A percentile compares a stretch with the other conserved stretches of the same genome.
phyloP scores from a whole-genome alignment of 2,888 invertebrate genomes.

The Tinea semifulvella region DNA sequence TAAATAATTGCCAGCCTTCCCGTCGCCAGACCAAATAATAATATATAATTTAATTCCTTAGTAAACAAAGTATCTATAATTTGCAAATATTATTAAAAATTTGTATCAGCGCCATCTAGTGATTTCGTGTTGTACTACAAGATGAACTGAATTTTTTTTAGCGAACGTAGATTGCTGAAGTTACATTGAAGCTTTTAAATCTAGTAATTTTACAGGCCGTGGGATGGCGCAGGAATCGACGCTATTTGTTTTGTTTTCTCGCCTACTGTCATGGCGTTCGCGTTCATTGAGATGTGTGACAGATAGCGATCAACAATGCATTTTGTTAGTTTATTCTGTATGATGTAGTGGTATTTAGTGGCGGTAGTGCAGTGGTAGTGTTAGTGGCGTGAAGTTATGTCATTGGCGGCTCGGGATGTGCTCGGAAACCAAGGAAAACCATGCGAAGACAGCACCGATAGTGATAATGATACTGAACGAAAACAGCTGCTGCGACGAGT shows the following conservation, averaged over 20 bases:
- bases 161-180: too few relatives aligned
- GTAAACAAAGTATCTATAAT: too few relatives aligned
- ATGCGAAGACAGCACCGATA: conserved; percentile 71
- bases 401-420: conserved; percentile 41
- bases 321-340: conserved; percentile 41
- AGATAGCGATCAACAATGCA: conserved; percentile 43
- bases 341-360: conserved; percentile 55
- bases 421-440: conserved; percentile 38
- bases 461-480: conserved; percentile 84
- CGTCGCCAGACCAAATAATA: too few relatives aligned
- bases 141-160: too few relatives aligned
- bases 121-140: too few relatives aligned
- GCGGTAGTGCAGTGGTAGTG: conserved; percentile 41
- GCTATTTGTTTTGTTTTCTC: conserved; percentile 62
- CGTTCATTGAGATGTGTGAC: conserved; percentile 51
- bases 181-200: too few relatives aligned
- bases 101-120: too few relatives aligned
- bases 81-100: too few relatives aligned
- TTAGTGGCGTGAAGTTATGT: conserved; percentile 47
- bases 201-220: too few relatives aligned
- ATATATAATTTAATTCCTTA: too few relatives aligned
- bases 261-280: conserved; percentile 58
- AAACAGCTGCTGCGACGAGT: conserved; percentile 80
- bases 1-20: too few relatives aligned
- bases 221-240: conserved; percentile 31